Conservation (phyloP, 2,113 vertebrate species). For the Tiliqua scincoides region DNA sequence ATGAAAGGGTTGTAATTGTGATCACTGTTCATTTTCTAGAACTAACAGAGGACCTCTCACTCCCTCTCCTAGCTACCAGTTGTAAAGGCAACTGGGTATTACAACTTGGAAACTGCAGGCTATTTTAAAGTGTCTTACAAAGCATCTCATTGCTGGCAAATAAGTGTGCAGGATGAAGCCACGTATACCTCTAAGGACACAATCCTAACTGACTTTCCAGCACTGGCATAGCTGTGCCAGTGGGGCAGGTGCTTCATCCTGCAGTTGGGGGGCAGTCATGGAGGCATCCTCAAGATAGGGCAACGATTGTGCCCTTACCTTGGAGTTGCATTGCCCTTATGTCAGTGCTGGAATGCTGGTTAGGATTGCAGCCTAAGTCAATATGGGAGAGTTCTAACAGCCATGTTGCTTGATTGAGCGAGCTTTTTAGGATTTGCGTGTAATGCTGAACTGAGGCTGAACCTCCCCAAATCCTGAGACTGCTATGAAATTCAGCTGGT, state of each 20-base stretch:
- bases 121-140: neutral
- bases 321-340: too few relatives aligned
- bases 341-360: too few relatives aligned
- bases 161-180: neutral
- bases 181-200: too few relatives aligned
- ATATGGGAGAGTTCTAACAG: too few relatives aligned
- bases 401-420: too few relatives aligned
- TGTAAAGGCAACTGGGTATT: neutral
- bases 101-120: neutral
- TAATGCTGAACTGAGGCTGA: neutral
- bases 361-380: too few relatives aligned
- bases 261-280: too few relatives aligned
- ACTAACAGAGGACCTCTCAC: neutral
- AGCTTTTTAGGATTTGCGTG: neutral
- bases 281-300: too few relatives aligned
- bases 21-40: neutral
- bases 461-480: neutral
- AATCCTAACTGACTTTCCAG: neutral
- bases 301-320: too few relatives aligned
- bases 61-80: neutral
- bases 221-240: too few relatives aligned
- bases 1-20: neutral
- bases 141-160: neutral
- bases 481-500: neutral
- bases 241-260: too few relatives aligned